phyloP scores from a whole-genome alignment of 35 echinoderm and acorn worm species.

The Heliocidaris erythrogramma region DNA sequence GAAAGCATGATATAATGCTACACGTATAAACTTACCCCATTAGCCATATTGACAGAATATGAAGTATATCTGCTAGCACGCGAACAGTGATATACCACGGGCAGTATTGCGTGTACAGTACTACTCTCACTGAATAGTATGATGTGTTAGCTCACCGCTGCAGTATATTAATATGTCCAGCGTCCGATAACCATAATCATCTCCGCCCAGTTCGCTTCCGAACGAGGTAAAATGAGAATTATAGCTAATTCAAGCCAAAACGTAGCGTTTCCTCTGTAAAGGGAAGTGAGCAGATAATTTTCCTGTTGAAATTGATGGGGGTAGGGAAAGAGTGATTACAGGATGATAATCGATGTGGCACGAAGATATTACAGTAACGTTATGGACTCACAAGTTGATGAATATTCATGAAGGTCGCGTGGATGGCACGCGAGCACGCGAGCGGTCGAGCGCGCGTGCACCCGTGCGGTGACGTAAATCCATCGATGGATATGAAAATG shows the following conservation, averaged over 20 bases:
- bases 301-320: not conserved
- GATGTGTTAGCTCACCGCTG: too few species aligned
- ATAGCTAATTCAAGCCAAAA: not conserved
- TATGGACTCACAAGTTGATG: not conserved
- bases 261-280: not conserved
- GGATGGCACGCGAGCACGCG: slow-evolving; percentile 9
- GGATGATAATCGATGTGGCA: not conserved
- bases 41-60: too few species aligned
- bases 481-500: too few species aligned
- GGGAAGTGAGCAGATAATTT: not conserved
- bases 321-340: not conserved
- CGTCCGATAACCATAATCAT: not conserved
- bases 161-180: not conserved
- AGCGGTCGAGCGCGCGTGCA: not conserved
- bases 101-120: too few species aligned
- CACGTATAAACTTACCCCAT: too few species aligned
- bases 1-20: too few species aligned
- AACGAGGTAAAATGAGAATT: not conserved
- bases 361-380: not conserved
- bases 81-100: too few species aligned
- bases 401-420: slow-evolving; percentile 5
- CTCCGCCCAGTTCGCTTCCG: not conserved
- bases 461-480: too few species aligned
- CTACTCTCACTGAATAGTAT: too few species aligned
- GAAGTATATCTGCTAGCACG: too few species aligned